phyloP scores from a whole-genome alignment of 2,888 invertebrate species.

The Buathra laborator region DNA sequence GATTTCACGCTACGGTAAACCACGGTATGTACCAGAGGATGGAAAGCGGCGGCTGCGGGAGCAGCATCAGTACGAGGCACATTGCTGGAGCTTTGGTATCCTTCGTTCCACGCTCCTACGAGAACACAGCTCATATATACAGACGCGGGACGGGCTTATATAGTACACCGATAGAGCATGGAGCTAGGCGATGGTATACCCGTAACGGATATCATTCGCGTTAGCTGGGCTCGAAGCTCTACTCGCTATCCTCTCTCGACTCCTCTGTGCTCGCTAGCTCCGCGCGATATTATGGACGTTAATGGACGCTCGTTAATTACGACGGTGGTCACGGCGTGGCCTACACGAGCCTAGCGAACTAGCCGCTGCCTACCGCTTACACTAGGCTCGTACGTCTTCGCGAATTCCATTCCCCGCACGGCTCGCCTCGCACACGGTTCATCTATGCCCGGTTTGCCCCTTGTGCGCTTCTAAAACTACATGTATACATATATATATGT shows the following conservation, averaged over 20 bases:
- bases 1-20: conserved; percentile 66
- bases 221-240: conserved; percentile 55
- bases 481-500: conserved; percentile 28
- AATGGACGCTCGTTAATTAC: conserved; percentile 74
- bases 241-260: conserved; percentile 42
- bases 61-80: conserved; percentile 12
- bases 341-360: conserved; percentile 63
- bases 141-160: neutral
- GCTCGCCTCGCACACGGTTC: conserved; percentile 60
- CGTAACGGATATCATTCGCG: conserved; percentile 73
- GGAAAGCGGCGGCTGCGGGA: conserved; percentile 29
- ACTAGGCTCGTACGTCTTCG: conserved; percentile 66
- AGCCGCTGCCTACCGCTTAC: conserved; percentile 65
- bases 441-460: conserved; percentile 60
- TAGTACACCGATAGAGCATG: conserved; percentile 43
- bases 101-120: conserved; percentile 14
- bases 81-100: conserved; percentile 13
- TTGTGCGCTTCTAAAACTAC: conserved; percentile 34
- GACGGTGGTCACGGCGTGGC: conserved; percentile 70
- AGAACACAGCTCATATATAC: conserved; percentile 15
- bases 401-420: conserved; percentile 64
- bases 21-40: conserved; percentile 51
- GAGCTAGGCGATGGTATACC: conserved; percentile 44
- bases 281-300: conserved; percentile 72
- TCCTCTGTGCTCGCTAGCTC: conserved; percentile 50